These are phyloP conservation scores for Thymelicus sylvestris DNA, from an alignment of 2,888 invertebrate genomes.

Conservation along the genomic window DNA sequence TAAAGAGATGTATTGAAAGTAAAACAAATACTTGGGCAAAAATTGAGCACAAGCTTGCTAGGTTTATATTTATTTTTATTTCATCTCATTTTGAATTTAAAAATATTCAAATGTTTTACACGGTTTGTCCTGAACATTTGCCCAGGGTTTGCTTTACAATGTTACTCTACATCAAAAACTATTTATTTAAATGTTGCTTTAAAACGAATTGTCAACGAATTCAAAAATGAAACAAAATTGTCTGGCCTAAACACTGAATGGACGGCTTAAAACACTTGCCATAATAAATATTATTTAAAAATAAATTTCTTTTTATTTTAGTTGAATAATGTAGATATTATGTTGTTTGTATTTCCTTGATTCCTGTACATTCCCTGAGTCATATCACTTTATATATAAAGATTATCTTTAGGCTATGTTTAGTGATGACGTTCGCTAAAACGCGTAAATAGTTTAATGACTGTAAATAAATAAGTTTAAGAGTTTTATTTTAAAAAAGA, in stretches of 20 bases:
- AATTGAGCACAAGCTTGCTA: slow-evolving; percentile 47
- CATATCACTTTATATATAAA: slow-evolving; percentile 76
- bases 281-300: slow-evolving; percentile 43
- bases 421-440: slow-evolving; percentile 52
- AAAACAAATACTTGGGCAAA: slow-evolving; percentile 53
- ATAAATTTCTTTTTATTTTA: slow-evolving; percentile 32
- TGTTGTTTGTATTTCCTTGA: slow-evolving; percentile 42
- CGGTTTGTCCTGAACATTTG: slow-evolving; percentile 36
- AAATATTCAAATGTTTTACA: neutral
- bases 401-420: slow-evolving; percentile 65
- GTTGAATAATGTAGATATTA: slow-evolving; percentile 45
- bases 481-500: slow-evolving; percentile 58
- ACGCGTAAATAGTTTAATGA: slow-evolving; percentile 47
- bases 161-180: slow-evolving; percentile 5
- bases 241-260: slow-evolving; percentile 63
- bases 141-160: slow-evolving; percentile 34
- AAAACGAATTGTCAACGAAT: slow-evolving; percentile 47
- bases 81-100: slow-evolving; percentile 7
- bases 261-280: slow-evolving; percentile 47
- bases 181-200: slow-evolving; percentile 33
- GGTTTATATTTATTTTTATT: slow-evolving; percentile 27
- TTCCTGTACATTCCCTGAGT: slow-evolving; percentile 69
- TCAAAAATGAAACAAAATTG: slow-evolving; percentile 37
- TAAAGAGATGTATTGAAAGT: slow-evolving; percentile 40
- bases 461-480: slow-evolving; percentile 50